Percentiles rank a stretch among this genome's conserved stretches.
phyloP scores from a whole-genome alignment of 2,113 vertebrate species.

The Pholis gunnellus region DNA sequence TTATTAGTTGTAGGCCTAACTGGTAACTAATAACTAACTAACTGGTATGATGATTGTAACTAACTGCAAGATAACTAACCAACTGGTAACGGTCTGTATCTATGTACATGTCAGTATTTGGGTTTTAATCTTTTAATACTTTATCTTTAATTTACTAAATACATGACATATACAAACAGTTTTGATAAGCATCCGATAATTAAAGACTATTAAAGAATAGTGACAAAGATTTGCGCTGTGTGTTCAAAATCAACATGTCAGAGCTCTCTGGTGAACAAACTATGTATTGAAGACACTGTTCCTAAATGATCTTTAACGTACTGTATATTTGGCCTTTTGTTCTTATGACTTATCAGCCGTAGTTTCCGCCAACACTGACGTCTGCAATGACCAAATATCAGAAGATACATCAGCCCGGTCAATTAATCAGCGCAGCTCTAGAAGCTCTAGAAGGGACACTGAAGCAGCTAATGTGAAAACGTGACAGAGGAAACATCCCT shows the following conservation, averaged over 20 bases:
- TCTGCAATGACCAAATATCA: background rate
- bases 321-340: background rate
- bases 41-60: background rate
- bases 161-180: background rate
- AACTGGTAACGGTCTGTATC: background rate
- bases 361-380: background rate
- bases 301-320: background rate
- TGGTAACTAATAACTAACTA: background rate
- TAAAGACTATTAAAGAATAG: background rate
- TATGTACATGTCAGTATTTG: background rate
- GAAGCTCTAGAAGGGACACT: background rate
- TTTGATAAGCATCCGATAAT: background rate
- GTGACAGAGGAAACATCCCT: background rate
- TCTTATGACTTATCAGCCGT: background rate
- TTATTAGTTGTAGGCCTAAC: background rate
- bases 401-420: background rate
- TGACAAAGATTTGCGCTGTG: background rate
- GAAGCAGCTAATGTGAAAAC: background rate
- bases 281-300: background rate
- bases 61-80: background rate
- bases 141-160: background rate
- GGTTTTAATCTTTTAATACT: background rate
- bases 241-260: background rate
- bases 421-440: background rate
- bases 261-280: background rate